phyloP scores from a whole-genome alignment of 2,113 vertebrate genomes.

The Pardalotus punctatus region DNA sequence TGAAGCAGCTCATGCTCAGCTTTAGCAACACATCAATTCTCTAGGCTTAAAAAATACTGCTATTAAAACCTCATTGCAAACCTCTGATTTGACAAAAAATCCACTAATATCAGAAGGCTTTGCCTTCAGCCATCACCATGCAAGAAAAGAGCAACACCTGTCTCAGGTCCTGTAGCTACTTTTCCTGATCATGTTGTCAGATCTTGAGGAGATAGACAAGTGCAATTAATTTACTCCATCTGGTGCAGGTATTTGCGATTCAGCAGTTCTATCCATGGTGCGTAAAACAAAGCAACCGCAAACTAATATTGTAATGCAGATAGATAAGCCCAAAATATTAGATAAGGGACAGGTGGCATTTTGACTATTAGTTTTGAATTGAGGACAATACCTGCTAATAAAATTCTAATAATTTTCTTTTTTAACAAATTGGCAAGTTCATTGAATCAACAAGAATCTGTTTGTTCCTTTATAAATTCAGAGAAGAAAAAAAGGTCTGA shows the following conservation, averaged over 20 bases:
- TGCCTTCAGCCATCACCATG: neutral
- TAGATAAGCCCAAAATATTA: neutral
- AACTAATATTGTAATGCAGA: neutral
- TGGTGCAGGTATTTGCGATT: neutral
- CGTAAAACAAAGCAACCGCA: neutral
- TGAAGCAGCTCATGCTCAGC: neutral
- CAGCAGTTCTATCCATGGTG: neutral
- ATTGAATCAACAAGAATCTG: neutral
- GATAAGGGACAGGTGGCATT: neutral
- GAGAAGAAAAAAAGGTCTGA: neutral
- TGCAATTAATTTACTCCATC: neutral
- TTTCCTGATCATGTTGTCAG: neutral
- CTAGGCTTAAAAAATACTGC: neutral
- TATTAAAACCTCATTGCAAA: neutral
- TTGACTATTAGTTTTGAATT: neutral
- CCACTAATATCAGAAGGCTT: neutral
- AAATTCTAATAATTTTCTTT: neutral
- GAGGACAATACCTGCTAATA: rapidly evolving
- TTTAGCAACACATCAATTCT: neutral
- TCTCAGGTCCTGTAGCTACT: neutral
- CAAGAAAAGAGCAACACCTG: neutral
- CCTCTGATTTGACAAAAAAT: neutral
- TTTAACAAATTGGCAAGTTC: neutral
- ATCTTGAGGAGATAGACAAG: neutral
- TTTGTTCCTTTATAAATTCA: neutral